These are phyloP conservation scores for Andricus grossulariae DNA, from an alignment of 1,140 invertebrate species.

Conservation along the genomic window DNA sequence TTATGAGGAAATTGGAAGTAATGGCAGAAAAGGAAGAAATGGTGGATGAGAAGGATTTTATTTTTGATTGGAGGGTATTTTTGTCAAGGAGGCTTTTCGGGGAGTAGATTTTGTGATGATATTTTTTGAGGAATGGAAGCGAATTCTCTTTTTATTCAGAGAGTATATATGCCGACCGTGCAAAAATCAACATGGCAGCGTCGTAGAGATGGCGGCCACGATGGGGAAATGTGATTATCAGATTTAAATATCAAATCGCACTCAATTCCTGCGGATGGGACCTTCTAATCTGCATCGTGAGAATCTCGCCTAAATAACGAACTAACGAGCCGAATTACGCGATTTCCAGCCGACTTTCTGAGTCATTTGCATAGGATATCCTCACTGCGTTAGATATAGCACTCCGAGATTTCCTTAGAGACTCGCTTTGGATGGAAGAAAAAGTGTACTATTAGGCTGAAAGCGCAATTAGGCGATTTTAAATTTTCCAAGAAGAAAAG, in stretches of 20 bases:
- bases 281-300: slow-evolving; percentile 39
- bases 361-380: slow-evolving; percentile 48
- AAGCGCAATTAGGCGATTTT: not conserved
- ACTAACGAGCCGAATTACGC: slow-evolving; percentile 67
- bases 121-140: slow-evolving; percentile 1
- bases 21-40: not conserved
- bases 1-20: slow-evolving; percentile 37
- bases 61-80: not conserved
- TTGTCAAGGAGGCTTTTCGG: not conserved
- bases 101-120: not conserved
- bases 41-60: not conserved
- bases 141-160: not conserved
- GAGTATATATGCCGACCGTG: slow-evolving; percentile 28
- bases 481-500: not conserved
- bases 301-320: slow-evolving; percentile 67
- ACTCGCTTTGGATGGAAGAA: not conserved
- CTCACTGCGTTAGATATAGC: slow-evolving; percentile 5
- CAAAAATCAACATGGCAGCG: slow-evolving; percentile 72
- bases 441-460: slow-evolving; percentile 1
- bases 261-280: slow-evolving; percentile 45
- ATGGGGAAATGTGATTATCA: slow-evolving; percentile 54
- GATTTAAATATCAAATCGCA: slow-evolving; percentile 69
- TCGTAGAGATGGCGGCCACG: slow-evolving; percentile 68
- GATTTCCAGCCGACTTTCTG: slow-evolving; percentile 42
- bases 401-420: not conserved